Evolutionary conservation across 2,888 invertebrate genomes (phyloP).

Genomic region (Melinopterus prodromus): DNA sequence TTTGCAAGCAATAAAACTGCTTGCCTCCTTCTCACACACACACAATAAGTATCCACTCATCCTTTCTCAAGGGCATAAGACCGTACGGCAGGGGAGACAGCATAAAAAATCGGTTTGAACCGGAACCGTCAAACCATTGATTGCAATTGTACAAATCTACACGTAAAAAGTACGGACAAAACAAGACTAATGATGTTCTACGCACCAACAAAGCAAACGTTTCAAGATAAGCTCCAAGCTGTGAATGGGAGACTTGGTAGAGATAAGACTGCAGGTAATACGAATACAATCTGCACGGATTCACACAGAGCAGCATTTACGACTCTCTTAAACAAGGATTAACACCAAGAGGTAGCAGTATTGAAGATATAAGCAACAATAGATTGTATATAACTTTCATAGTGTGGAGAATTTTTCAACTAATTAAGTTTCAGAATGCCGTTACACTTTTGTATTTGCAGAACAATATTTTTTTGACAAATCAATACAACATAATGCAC

Average conservation of each 20-base stretch:
- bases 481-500: neutral
- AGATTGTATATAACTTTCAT: neutral
- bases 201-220: neutral
- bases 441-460: neutral
- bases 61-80: neutral
- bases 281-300: neutral
- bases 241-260: neutral
- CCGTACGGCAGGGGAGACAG: neutral
- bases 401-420: neutral
- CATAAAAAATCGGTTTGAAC: neutral
- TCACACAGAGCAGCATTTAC: neutral
- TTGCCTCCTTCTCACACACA: neutral
- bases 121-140: neutral
- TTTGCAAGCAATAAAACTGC: neutral
- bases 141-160: neutral
- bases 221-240: neutral
- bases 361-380: neutral
- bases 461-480: neutral
- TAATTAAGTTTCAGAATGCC: neutral
- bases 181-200: neutral
- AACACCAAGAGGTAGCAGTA: neutral
- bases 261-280: neutral
- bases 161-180: neutral
- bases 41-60: neutral
- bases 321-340: neutral